Percentiles rank a stretch among this genome's conserved stretches.
Evolutionary conservation across 2,113 vertebrate genomes (phyloP).

Genomic region (Sinocyclocheilus grahami): DNA sequence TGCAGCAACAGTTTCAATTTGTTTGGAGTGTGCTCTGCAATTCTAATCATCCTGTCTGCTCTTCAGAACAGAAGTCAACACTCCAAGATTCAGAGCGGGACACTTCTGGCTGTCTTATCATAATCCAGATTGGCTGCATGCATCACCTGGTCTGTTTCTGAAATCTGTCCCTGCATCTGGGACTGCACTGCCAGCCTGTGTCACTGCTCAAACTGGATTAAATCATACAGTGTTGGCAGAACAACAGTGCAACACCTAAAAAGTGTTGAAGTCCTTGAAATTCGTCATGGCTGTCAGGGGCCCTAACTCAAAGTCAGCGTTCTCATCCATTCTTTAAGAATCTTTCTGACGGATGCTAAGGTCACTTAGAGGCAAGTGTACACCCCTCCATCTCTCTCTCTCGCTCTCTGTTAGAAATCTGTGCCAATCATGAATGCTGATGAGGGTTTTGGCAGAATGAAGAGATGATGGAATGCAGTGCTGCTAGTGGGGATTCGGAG

Average conservation of each 20-base stretch:
- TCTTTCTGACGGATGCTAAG: constrained; percentile 68
- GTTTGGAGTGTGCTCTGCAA: background rate
- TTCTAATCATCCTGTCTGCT: constrained; percentile 17
- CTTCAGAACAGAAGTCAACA: constrained; percentile 32
- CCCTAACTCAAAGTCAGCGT: constrained; percentile 65
- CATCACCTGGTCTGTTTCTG: constrained; percentile 31
- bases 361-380: constrained; percentile 51
- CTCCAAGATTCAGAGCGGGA: constrained; percentile 19
- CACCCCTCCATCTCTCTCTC: constrained; percentile 39
- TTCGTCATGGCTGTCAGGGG: constrained; percentile 69
- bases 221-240: constrained; percentile 54
- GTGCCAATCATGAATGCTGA: constrained; percentile 7
- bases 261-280: constrained; percentile 59
- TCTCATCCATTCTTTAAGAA: constrained; percentile 68
- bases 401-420: background rate
- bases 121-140: constrained; percentile 35
- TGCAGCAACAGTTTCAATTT: background rate
- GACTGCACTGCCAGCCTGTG: constrained; percentile 27
- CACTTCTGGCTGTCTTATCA: constrained; percentile 16
- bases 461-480: background rate
- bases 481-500: background rate
- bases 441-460: constrained; percentile 4
- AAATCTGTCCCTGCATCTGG: constrained; percentile 11
- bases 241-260: constrained; percentile 55
- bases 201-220: constrained; percentile 59